Evolutionary conservation across 2,888 invertebrate genomes (phyloP).

Genomic region (Venusia cambrica): DNA sequence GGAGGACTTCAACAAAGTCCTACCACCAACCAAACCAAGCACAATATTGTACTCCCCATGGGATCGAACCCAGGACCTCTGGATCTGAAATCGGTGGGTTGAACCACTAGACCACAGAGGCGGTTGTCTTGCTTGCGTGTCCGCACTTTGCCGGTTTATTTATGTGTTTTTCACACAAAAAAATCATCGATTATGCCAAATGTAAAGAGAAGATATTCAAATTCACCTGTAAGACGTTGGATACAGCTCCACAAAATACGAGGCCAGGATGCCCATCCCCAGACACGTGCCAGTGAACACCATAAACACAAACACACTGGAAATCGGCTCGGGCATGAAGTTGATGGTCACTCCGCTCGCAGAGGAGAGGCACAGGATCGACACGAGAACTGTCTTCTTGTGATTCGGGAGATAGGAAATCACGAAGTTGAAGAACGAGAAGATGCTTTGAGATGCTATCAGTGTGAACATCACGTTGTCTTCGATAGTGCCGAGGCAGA

Average conservation of each 20-base stretch:
- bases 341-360: constrained; percentile 70
- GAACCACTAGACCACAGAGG: no score
- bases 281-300: constrained; percentile 66
- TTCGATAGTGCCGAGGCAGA: constrained; percentile 78
- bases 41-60: no score
- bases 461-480: constrained; percentile 83
- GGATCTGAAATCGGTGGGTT: no score
- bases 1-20: no score
- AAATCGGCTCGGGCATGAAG: constrained; percentile 62
- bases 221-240: constrained; percentile 67
- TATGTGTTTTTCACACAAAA: no score
- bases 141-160: no score
- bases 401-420: constrained; percentile 75
- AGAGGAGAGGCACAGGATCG: constrained; percentile 74
- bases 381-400: constrained; percentile 75
- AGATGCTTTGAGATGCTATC: constrained; percentile 83
- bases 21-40: no score
- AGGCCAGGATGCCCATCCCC: constrained; percentile 69
- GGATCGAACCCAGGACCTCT: no score
- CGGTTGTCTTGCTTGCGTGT: no score
- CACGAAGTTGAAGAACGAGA: constrained; percentile 82
- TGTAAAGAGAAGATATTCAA: neutral
- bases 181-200: no score
- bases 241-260: constrained; percentile 69
- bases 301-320: constrained; percentile 65